Conservation (phyloP, 2,888 invertebrate genomes). For the Chouioia cunea region DNA sequence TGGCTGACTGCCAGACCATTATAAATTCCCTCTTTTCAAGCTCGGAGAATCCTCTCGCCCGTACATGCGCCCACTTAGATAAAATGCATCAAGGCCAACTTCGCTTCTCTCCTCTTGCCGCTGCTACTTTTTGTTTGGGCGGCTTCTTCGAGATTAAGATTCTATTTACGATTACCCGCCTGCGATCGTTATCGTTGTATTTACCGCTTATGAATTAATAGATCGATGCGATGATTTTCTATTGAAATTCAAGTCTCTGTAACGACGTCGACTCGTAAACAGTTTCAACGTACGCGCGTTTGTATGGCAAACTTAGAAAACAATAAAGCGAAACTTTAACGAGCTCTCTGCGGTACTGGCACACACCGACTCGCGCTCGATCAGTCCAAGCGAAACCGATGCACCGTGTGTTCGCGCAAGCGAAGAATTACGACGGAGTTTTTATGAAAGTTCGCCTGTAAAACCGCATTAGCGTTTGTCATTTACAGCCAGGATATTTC, state of each 20-base stretch:
- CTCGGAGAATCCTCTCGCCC: slow-evolving; percentile 19
- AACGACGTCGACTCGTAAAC: too few species aligned
- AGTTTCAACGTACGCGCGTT: too few species aligned
- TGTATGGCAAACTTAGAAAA: too few species aligned
- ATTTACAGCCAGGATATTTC: slow-evolving; percentile 46
- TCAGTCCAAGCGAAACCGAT: slow-evolving; percentile 13
- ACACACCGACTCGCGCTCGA: slow-evolving; percentile 1
- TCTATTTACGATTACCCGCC: too few species aligned
- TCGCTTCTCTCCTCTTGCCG: too few species aligned
- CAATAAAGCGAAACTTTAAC: slow-evolving; percentile 35
- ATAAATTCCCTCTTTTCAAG: slow-evolving; percentile 57
- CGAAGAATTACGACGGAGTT: not conserved
- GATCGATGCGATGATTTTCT: too few species aligned
- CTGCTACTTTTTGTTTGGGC: too few species aligned
- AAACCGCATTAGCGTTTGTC: slow-evolving; percentile 47
- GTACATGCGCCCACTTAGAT: slow-evolving; percentile 22
- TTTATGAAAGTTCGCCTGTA: slow-evolving; percentile 41
- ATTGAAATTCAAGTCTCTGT: too few species aligned
- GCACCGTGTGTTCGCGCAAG: slow-evolving; percentile 22
- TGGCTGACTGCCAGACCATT: slow-evolving; percentile 56
- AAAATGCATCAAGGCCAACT: slow-evolving; percentile 6
- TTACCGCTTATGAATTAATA: too few species aligned
- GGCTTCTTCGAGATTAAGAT: too few species aligned
- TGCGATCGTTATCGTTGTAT: too few species aligned
- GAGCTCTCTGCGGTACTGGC: slow-evolving; percentile 30